These are phyloP conservation scores for Pteromalus puparum DNA, from an alignment of 1,140 invertebrate genomes.

Conservation along the genomic window DNA sequence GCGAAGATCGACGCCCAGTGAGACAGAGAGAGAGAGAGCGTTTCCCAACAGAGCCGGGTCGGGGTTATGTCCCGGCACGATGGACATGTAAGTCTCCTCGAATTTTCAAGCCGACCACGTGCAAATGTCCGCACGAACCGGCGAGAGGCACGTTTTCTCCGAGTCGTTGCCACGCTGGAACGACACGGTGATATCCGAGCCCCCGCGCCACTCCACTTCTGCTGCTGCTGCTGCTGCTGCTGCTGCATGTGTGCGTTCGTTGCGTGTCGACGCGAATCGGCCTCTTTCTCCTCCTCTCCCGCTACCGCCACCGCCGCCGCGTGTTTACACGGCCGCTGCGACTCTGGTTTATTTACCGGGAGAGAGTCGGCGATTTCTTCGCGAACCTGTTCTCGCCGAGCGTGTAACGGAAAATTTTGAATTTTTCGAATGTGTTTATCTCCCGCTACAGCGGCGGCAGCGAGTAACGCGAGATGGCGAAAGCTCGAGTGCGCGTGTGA, in stretches of 20 bases:
- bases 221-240: neutral
- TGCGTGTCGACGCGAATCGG: neutral
- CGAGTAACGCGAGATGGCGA: too few relatives aligned
- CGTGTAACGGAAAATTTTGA: neutral
- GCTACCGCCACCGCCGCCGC: neutral
- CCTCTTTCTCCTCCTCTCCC: conserved; percentile 9
- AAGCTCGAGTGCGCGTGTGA: too few relatives aligned
- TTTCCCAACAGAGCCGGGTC: neutral
- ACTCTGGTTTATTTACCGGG: neutral
- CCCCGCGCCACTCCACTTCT: neutral
- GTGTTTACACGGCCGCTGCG: neutral
- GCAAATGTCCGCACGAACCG: too few relatives aligned
- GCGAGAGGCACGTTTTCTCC: conserved; percentile 1
- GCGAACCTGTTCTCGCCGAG: neutral
- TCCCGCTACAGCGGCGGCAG: neutral
- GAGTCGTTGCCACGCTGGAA: conserved; percentile 14
- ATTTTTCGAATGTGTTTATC: neutral
- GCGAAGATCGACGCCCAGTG: neutral
- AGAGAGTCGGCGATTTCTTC: neutral
- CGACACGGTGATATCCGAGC: neutral
- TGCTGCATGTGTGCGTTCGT: neutral
- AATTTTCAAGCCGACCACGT: neutral
- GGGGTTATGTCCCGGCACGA: conserved; percentile 48
- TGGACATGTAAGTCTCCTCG: conserved; percentile 46
- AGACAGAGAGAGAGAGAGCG: neutral